Evolutionary conservation across 2,888 invertebrate genomes (phyloP).

Genomic region (Hyalella azteca): DNA sequence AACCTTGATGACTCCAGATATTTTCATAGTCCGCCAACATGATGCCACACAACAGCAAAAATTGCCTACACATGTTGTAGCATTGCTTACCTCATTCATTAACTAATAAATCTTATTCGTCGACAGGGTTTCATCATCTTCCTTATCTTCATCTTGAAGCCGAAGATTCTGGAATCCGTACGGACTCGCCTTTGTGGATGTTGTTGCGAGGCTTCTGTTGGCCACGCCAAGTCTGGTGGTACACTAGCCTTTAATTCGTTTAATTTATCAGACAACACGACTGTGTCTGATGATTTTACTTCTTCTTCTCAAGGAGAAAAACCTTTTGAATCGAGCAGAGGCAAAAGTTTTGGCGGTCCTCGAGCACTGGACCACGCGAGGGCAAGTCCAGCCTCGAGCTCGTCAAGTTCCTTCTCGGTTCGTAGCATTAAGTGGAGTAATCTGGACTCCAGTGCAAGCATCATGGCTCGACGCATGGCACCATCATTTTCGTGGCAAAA

Average conservation of each 20-base stretch:
- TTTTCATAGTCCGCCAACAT: too few relatives aligned
- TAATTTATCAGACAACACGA: slow-evolving; percentile 8
- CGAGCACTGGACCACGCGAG: neutral
- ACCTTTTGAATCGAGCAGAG: neutral
- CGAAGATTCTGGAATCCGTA: slow-evolving; percentile 56
- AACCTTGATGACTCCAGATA: too few relatives aligned
- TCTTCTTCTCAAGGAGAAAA: neutral
- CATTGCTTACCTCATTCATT: too few relatives aligned
- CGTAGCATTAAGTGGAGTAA: slow-evolving; percentile 17
- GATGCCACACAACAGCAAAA: too few relatives aligned
- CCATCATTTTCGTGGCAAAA: slow-evolving; percentile 1
- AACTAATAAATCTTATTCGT: neutral
- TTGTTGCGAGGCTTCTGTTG: neutral
- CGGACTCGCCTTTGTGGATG: slow-evolving; percentile 45
- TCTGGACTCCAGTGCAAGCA: neutral
- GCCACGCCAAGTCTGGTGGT: neutral
- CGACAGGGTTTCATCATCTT: slow-evolving; percentile 58
- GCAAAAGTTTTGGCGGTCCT: neutral
- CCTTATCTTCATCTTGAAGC: slow-evolving; percentile 58
- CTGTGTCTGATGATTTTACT: slow-evolving; percentile 1
- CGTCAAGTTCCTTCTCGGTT: neutral
- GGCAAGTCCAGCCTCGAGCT: slow-evolving; percentile 29
- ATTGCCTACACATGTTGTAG: too few relatives aligned
- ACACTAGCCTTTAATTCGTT: slow-evolving; percentile 18
- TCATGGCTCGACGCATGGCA: slow-evolving; percentile 24